Evolutionary conservation across 1,140 invertebrate genomes (phyloP).

Genomic region (Sycophila sp.): DNA sequence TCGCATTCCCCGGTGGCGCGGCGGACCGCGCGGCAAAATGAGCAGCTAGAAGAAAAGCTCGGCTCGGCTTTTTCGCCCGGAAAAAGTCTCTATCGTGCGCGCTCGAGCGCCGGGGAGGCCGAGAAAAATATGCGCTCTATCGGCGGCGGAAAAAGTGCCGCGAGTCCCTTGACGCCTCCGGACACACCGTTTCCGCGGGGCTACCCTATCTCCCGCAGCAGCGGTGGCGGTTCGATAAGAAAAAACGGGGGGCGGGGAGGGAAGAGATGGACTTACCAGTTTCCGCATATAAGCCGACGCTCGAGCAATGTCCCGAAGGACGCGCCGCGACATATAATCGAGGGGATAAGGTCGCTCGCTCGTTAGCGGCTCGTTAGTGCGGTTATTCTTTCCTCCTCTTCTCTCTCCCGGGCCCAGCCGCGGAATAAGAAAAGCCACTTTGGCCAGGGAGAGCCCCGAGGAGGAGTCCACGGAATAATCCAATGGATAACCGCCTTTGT

Average conservation of each 20-base stretch:
- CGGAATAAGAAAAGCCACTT: constrained; percentile 32
- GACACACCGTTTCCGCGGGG: not conserved
- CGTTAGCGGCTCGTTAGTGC: constrained; percentile 37
- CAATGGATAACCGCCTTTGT: constrained; percentile 25
- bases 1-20: not conserved
- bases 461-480: constrained; percentile 1
- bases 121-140: not conserved
- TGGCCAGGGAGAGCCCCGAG: not conserved
- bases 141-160: not conserved
- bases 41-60: not conserved
- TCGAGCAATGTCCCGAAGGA: constrained; percentile 24
- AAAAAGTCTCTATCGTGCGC: constrained; percentile 10
- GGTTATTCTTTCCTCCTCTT: not conserved
- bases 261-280: constrained; percentile 13
- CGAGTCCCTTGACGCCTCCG: not conserved
- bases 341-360: constrained; percentile 31
- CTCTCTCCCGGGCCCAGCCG: not conserved
- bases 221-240: not conserved
- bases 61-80: not conserved
- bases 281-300: not conserved
- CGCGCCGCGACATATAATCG: constrained; percentile 8
- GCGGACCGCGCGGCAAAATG: not conserved
- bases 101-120: not conserved
- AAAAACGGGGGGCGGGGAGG: not conserved
- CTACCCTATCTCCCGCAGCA: not conserved